Percentiles rank a stretch among this genome's conserved stretches.
Evolutionary conservation across 1,140 invertebrate species (phyloP).

Genomic region (Campoletis sonorensis): DNA sequence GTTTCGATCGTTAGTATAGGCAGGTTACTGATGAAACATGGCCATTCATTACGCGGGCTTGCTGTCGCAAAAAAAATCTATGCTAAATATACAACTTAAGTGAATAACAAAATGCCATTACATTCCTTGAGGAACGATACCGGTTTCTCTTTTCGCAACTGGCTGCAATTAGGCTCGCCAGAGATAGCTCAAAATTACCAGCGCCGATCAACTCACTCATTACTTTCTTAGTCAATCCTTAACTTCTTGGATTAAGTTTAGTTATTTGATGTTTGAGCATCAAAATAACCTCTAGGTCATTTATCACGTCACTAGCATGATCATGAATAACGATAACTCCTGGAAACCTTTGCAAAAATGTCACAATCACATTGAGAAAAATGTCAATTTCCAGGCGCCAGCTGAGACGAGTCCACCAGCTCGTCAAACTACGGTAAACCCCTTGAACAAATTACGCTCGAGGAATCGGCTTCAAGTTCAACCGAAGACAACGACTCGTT

Average conservation of each 20-base stretch:
- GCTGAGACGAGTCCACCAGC: slow-evolving; percentile 71
- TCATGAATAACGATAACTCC: neutral
- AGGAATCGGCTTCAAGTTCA: slow-evolving; percentile 70
- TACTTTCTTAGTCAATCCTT: no score
- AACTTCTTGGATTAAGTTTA: no score
- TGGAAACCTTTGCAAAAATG: neutral
- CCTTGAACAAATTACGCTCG: slow-evolving; percentile 73
- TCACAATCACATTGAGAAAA: slow-evolving; percentile 7
- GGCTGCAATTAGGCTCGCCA: neutral
- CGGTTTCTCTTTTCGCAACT: slow-evolving; percentile 20
- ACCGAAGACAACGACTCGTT: slow-evolving; percentile 70
- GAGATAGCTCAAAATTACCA: neutral
- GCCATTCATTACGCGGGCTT: slow-evolving; percentile 7
- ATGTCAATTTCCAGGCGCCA: slow-evolving; percentile 62
- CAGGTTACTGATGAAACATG: slow-evolving; percentile 4
- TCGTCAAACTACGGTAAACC: slow-evolving; percentile 66
- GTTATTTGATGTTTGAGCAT: no score
- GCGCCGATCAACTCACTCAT: no score
- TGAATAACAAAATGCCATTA: slow-evolving; percentile 6
- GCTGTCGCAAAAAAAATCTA: slow-evolving; percentile 13
- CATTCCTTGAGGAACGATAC: neutral
- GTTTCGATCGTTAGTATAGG: neutral
- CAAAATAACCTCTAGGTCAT: no score
- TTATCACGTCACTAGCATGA: no score
- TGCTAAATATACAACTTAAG: neutral